Conservation (phyloP, 23 tunicate genomes). For the Phallusia fumigata region DNA sequence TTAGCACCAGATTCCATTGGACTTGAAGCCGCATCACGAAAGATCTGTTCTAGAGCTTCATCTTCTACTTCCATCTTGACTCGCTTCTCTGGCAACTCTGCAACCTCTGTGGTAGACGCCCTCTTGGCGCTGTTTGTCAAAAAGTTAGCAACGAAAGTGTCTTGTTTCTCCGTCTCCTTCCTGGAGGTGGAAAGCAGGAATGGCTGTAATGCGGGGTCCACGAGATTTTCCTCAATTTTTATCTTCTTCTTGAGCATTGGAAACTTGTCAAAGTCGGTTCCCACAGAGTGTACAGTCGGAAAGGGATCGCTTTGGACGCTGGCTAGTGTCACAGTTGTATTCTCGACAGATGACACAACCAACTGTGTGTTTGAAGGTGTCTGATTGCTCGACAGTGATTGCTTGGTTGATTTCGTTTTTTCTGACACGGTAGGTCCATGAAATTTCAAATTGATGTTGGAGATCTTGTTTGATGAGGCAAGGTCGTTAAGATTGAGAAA, state of each 20-base stretch:
- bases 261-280: background rate
- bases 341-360: too few species aligned
- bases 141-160: background rate
- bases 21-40: background rate
- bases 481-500: background rate
- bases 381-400: too few species aligned
- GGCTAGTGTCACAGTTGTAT: too few species aligned
- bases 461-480: background rate
- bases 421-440: background rate
- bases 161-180: background rate
- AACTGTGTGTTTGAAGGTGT: too few species aligned
- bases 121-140: background rate
- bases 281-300: too few species aligned
- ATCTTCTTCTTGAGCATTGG: background rate
- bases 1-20: background rate
- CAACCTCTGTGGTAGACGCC: too few species aligned
- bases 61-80: too few species aligned
- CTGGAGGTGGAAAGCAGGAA: background rate
- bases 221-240: background rate
- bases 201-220: background rate
- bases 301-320: too few species aligned
- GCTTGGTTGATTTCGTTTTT: too few species aligned
- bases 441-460: background rate
- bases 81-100: too few species aligned
- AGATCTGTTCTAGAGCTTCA: background rate